phyloP scores from a whole-genome alignment of 53 echinoderm and acorn worm species.

The Apostichopus leukothele region DNA sequence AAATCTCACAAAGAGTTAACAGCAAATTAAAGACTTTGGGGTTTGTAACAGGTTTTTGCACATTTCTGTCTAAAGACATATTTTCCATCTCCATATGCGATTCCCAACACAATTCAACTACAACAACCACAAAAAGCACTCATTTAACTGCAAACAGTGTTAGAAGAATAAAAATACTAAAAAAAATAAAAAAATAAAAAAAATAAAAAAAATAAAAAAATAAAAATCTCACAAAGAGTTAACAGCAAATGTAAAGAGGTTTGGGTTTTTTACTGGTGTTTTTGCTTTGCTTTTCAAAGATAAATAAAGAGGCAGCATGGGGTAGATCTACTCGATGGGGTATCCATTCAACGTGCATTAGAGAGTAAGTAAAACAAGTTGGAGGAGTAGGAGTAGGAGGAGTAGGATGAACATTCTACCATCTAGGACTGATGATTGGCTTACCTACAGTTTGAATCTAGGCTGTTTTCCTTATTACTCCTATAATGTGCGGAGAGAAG shows the following conservation, averaged over 20 bases:
- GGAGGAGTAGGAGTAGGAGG: background rate
- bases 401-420: background rate
- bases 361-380: background rate
- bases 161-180: background rate
- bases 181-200: background rate
- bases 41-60: background rate
- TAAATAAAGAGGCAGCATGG: background rate
- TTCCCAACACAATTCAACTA: too few relatives aligned
- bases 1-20: too few relatives aligned
- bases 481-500: slow-evolving; percentile 40
- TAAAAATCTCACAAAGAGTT: too few relatives aligned
- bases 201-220: background rate
- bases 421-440: background rate
- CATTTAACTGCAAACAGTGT: background rate
- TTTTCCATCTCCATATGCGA: too few relatives aligned
- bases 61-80: too few relatives aligned
- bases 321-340: background rate
- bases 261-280: background rate
- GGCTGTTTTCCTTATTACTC: slow-evolving; percentile 38
- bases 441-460: slow-evolving; percentile 45
- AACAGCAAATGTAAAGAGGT: background rate
- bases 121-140: background rate
- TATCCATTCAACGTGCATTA: background rate
- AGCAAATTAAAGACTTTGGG: background rate
- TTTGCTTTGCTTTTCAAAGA: background rate